These are phyloP conservation scores for Micromesistius poutassou DNA, from an alignment of 2,797 vertebrate species.

Conservation along the genomic window DNA sequence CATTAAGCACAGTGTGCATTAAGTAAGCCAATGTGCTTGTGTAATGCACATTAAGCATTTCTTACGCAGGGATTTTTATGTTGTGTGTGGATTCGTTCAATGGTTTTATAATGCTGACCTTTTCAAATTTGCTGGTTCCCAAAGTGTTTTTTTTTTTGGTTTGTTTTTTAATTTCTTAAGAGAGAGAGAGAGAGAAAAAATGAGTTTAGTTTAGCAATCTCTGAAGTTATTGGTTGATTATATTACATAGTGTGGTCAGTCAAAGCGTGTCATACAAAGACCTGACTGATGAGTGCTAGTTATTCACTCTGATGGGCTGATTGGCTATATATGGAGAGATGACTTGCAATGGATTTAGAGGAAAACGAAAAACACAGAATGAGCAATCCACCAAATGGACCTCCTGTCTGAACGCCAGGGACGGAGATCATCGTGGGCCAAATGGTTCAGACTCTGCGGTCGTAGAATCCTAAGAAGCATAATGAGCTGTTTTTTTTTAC, in stretches of 20 bases:
- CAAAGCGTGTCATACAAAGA: neutral
- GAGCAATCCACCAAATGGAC: neutral
- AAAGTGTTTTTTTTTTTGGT: neutral
- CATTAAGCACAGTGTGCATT: slow-evolving; percentile 8
- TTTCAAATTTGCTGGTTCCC: neutral
- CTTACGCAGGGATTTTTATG: neutral
- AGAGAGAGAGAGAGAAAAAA: no score
- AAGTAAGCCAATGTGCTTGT: slow-evolving; percentile 7
- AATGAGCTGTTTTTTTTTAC: neutral
- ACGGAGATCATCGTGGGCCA: neutral
- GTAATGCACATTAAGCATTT: slow-evolving; percentile 13
- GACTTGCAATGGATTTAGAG: neutral
- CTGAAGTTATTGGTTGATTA: neutral
- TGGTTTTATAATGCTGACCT: slow-evolving; percentile 22
- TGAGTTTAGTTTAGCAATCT: neutral
- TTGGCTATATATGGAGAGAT: neutral
- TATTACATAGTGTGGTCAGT: neutral
- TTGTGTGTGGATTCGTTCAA: slow-evolving; percentile 18
- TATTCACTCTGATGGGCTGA: neutral
- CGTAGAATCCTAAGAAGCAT: neutral
- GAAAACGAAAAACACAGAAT: neutral
- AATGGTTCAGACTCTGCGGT: neutral
- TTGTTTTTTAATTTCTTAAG: neutral
- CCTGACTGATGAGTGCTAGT: neutral
- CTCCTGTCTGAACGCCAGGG: neutral